Conservation (phyloP, 1,140 invertebrate species). For the Amyelois transitella region DNA sequence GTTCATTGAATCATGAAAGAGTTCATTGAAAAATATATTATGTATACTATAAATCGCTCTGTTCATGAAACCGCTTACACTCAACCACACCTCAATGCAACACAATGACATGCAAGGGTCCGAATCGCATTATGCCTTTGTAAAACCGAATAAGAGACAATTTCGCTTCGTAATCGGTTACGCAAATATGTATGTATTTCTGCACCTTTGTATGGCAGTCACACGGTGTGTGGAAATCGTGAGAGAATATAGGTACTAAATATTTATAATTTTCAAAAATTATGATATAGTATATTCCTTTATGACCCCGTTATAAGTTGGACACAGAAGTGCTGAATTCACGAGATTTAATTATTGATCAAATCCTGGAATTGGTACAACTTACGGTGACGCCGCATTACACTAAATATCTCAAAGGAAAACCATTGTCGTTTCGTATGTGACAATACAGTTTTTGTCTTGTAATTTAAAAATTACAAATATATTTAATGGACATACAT, state of each 20-base stretch:
- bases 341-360: too few relatives aligned
- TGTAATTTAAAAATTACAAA: too few relatives aligned
- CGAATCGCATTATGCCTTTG: conserved; percentile 19
- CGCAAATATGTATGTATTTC: not conserved
- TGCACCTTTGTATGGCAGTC: not conserved
- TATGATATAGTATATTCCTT: not conserved
- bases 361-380: too few relatives aligned
- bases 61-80: conserved; percentile 14
- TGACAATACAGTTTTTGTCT: too few relatives aligned
- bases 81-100: conserved; percentile 13
- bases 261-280: not conserved
- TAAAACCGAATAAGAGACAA: not conserved
- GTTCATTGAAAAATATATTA: too few relatives aligned
- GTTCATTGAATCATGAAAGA: too few relatives aligned
- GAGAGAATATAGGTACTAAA: not conserved
- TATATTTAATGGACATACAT: too few relatives aligned
- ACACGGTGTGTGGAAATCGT: not conserved
- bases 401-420: too few relatives aligned
- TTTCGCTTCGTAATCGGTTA: conserved; percentile 1
- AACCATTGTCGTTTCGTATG: too few relatives aligned
- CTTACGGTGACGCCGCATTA: too few relatives aligned
- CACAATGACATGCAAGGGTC: conserved; percentile 20
- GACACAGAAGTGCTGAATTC: too few relatives aligned
- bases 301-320: not conserved
- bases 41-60: conserved; percentile 3